Evolutionary conservation across 1,140 invertebrate species (phyloP).

Genomic region (Cardiocondyla obscurior): DNA sequence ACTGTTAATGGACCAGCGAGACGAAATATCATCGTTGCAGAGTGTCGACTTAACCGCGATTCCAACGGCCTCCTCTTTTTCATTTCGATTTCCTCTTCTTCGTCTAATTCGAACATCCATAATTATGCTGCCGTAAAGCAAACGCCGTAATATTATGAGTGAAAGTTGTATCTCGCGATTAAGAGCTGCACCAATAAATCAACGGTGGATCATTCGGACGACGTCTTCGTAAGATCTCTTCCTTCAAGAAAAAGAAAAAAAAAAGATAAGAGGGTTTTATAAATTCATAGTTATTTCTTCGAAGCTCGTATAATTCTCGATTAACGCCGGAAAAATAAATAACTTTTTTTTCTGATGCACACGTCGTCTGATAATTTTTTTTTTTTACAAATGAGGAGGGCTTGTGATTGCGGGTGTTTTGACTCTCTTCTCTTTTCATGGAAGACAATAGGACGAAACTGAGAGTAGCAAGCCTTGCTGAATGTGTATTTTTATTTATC

Average conservation of each 20-base stretch:
- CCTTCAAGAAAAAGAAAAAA: not conserved
- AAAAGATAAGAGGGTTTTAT: not conserved
- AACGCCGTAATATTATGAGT: not conserved
- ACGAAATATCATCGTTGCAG: not conserved
- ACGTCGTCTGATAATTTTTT: not conserved
- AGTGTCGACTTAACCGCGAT: conserved; percentile 17
- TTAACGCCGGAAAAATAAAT: not conserved
- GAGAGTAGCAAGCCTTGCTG: not conserved
- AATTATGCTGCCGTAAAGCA: conserved; percentile 1
- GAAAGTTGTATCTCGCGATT: not conserved
- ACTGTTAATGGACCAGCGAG: conserved; percentile 16
- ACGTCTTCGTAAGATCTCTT: not conserved
- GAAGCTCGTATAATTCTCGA: not conserved
- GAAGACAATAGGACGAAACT: not conserved
- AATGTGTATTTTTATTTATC: not conserved
- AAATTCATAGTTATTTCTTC: not conserved
- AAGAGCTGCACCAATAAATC: conserved; percentile 21
- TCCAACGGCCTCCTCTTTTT: not conserved
- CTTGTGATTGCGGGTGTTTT: not conserved
- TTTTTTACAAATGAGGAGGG: not conserved
- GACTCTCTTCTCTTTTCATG: not conserved
- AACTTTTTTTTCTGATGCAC: not conserved
- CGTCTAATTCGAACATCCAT: not conserved
- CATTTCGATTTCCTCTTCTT: no score
- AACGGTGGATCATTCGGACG: not conserved